Conservation (phyloP, 2,797 vertebrate genomes). For the Momotus momota region DNA sequence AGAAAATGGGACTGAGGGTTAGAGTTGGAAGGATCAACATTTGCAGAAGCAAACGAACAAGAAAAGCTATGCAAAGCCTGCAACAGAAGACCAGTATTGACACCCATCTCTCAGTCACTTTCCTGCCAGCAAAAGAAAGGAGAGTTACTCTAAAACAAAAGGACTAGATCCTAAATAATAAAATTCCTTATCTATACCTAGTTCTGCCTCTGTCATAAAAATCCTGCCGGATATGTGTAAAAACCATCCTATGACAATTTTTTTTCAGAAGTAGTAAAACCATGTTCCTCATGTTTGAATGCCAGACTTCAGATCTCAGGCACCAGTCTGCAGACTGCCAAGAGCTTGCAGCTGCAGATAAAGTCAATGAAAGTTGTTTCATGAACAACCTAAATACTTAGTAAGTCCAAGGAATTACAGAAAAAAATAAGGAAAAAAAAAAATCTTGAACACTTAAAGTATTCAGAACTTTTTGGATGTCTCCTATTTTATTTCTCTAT, state of each 20-base stretch:
- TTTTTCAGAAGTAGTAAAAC: not conserved
- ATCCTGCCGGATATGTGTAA: not conserved
- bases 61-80: not conserved
- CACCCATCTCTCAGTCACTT: not conserved
- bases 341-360: not conserved
- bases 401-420: not conserved
- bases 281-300: not conserved
- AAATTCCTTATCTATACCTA: not conserved
- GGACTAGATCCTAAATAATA: not conserved
- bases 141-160: not conserved
- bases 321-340: not conserved
- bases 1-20: not conserved
- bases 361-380: not conserved
- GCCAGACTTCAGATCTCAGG: not conserved
- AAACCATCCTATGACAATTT: not conserved
- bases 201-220: not conserved
- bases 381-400: not conserved
- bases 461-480: not conserved
- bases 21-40: not conserved
- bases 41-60: not conserved
- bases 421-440: not conserved
- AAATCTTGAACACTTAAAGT: not conserved
- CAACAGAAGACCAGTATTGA: not conserved
- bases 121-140: not conserved
- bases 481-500: not conserved